Percentiles rank a stretch among this genome's conserved stretches.
Evolutionary conservation across 2,888 invertebrate species (phyloP).

Genomic region (Agriopis leucophaearia): DNA sequence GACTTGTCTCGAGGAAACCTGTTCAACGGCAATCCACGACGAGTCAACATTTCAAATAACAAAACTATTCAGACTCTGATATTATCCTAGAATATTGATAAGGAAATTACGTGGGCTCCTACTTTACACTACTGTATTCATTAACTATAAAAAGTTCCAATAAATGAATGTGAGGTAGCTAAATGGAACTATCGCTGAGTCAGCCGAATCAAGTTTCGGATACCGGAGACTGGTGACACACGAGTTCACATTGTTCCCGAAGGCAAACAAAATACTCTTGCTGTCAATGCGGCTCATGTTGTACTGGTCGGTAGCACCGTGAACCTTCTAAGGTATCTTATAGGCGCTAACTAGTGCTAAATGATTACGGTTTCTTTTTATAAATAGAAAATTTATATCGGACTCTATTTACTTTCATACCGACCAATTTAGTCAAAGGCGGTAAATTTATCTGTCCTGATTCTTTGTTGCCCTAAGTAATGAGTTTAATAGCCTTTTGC

Average conservation of each 20-base stretch:
- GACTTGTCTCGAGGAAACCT: conserved; percentile 5
- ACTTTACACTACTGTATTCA: neutral
- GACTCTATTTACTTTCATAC: conserved; percentile 5
- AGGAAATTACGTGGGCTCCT: neutral
- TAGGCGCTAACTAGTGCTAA: conserved; percentile 27
- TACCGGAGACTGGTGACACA: conserved; percentile 16
- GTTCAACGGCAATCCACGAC: conserved; percentile 10
- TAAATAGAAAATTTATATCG: neutral
- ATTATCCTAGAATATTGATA: conserved; percentile 10
- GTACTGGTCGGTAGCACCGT: conserved; percentile 3
- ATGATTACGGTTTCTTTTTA: conserved; percentile 14
- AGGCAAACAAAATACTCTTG: neutral
- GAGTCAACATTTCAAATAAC: neutral
- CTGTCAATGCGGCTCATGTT: conserved; percentile 10
- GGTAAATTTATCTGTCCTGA: conserved; percentile 7
- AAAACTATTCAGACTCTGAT: neutral
- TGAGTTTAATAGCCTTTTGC: conserved; percentile 10
- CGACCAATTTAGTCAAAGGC: conserved; percentile 6
- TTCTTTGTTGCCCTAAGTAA: conserved; percentile 4
- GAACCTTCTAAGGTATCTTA: conserved; percentile 19
- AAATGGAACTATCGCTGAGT: conserved; percentile 18
- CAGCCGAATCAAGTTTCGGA: conserved; percentile 14
- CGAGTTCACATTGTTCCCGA: neutral
- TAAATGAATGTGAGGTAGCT: neutral
- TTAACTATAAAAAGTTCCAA: too few relatives aligned